Conservation (phyloP, 2,888 invertebrate species). For the Agrotis clavis region DNA sequence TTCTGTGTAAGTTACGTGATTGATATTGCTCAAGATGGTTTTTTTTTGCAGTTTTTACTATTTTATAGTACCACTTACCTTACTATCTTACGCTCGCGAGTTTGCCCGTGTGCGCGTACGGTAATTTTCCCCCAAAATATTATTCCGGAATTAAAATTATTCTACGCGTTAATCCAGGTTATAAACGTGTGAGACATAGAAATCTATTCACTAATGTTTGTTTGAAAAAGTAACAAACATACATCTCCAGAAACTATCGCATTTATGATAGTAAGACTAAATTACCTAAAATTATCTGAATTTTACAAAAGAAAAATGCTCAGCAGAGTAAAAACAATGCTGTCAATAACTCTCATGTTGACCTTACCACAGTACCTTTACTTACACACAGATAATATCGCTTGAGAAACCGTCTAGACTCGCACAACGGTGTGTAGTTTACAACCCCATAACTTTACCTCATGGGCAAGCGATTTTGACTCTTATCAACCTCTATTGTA, state of each 20-base stretch:
- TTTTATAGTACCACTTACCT: neutral
- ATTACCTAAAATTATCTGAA: too few species aligned
- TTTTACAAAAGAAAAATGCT: neutral
- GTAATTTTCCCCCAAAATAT: too few species aligned
- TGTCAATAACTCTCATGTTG: neutral
- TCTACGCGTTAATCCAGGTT: too few species aligned
- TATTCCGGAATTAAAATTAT: too few species aligned
- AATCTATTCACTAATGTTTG: too few species aligned
- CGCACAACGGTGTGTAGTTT: neutral
- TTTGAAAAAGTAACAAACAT: too few species aligned
- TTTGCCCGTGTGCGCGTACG: too few species aligned
- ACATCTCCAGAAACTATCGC: too few species aligned
- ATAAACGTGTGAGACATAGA: too few species aligned
- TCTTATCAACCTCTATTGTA: neutral
- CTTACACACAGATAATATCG: neutral
- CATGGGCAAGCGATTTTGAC: neutral
- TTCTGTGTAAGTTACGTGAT: neutral
- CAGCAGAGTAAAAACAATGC: neutral
- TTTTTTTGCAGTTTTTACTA: neutral
- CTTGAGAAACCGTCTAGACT: constrained; percentile 14
- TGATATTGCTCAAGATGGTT: neutral
- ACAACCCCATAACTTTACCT: neutral
- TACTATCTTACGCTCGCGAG: too few species aligned
- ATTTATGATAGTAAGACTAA: too few species aligned
- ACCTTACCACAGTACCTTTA: neutral